phyloP scores from a whole-genome alignment of 2,888 invertebrate species.

The Scrobipalpa costella region DNA sequence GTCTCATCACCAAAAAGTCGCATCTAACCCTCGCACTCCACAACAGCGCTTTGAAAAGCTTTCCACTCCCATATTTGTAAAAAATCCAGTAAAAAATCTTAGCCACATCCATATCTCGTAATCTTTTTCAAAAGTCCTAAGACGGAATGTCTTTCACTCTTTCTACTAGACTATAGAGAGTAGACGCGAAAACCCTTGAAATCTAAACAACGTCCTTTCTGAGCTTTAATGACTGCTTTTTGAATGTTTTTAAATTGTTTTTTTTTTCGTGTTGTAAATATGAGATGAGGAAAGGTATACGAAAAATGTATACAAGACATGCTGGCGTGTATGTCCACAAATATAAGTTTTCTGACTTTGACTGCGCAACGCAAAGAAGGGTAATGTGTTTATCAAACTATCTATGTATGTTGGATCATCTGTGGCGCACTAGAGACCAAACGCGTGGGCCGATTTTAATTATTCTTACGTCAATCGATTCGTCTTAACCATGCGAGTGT shows the following conservation, averaged over 20 bases:
- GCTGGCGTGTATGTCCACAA: no score
- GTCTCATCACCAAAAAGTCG: not conserved
- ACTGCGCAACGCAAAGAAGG: no score
- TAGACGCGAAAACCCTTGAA: constrained; percentile 16
- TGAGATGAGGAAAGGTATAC: no score
- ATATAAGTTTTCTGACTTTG: no score
- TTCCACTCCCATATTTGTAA: not conserved
- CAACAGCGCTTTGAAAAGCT: not conserved
- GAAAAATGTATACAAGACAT: not conserved
- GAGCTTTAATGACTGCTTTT: constrained; percentile 19
- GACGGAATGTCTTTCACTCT: constrained; percentile 18
- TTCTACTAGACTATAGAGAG: no score
- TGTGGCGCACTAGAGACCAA: no score
- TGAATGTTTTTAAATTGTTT: constrained; percentile 11
- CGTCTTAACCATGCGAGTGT: no score
- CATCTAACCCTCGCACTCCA: not conserved
- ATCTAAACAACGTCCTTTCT: constrained; percentile 21
- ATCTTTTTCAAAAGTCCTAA: constrained; percentile 19
- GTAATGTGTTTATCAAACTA: no score
- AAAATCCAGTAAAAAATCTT: not conserved
- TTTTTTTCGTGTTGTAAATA: constrained; percentile 1
- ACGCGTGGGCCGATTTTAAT: no score
- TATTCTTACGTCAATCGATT: no score
- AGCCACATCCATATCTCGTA: constrained; percentile 8
- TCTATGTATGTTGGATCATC: no score